These are phyloP conservation scores for Falco punctatus DNA, from an alignment of 2,113 vertebrate genomes.

Conservation along the genomic window DNA sequence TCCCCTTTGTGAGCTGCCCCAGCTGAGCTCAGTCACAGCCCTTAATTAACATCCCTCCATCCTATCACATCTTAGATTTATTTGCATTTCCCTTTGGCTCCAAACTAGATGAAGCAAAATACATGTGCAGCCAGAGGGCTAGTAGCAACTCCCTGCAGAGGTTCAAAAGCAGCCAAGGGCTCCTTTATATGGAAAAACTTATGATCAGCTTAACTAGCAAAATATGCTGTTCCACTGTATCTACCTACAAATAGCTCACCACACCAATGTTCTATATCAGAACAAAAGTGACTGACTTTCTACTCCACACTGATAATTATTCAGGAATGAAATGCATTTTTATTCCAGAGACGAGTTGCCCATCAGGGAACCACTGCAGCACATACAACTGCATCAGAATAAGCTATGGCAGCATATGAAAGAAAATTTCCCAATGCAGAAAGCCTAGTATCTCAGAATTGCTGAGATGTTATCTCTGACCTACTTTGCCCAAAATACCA, in stretches of 20 bases:
- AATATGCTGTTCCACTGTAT: background rate
- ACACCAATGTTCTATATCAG: background rate
- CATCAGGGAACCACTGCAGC: conserved; percentile 11
- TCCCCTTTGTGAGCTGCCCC: background rate
- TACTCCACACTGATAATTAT: background rate
- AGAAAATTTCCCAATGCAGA: conserved; percentile 10
- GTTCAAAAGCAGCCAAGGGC: background rate
- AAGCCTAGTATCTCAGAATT: background rate
- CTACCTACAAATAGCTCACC: background rate
- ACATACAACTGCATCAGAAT: background rate
- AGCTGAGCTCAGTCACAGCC: background rate
- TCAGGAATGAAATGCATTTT: conserved; percentile 25
- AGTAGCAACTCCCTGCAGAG: background rate
- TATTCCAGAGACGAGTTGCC: conserved; percentile 6
- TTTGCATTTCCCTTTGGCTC: background rate
- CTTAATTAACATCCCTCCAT: background rate
- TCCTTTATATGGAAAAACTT: background rate
- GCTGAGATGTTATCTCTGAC: conserved; percentile 45
- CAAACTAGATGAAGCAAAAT: background rate
- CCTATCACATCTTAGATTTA: background rate
- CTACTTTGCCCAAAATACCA: conserved; percentile 53
- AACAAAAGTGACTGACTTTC: background rate
- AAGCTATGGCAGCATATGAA: background rate
- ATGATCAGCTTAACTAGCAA: background rate
- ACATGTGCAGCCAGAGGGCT: background rate